Conservation (phyloP, 2,113 vertebrate species). For the Lepisosteus osseus region DNA sequence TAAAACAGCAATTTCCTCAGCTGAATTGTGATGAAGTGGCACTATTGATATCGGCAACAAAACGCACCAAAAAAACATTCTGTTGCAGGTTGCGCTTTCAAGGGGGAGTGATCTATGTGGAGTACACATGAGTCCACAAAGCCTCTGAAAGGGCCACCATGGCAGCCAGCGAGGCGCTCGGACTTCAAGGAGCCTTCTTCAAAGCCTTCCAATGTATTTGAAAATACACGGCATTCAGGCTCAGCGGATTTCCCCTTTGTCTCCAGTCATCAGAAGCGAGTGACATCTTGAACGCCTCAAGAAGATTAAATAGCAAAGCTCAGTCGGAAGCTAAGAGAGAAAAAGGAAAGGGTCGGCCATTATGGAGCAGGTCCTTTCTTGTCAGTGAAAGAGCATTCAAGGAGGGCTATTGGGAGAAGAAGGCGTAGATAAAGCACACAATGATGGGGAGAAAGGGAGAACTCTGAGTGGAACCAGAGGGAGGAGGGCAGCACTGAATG, state of each 20-base stretch:
- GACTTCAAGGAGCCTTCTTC: constrained; percentile 78
- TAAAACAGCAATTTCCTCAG: constrained; percentile 28
- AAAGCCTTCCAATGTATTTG: constrained; percentile 77
- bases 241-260: constrained; percentile 79
- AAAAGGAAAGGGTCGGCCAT: constrained; percentile 78
- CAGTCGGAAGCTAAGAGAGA: constrained; percentile 72
- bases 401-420: constrained; percentile 73
- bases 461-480: constrained; percentile 67
- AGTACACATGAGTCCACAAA: constrained; percentile 55
- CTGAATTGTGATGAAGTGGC: constrained; percentile 26
- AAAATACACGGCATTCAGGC: constrained; percentile 70
- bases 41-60: constrained; percentile 27
- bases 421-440: constrained; percentile 73
- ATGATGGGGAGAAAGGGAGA: constrained; percentile 69
- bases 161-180: constrained; percentile 67
- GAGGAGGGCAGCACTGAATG: constrained; percentile 69
- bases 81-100: constrained; percentile 44
- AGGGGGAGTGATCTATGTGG: constrained; percentile 44
- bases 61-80: constrained; percentile 14
- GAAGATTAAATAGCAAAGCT: constrained; percentile 91
- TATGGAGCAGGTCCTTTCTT: constrained; percentile 76
- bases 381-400: constrained; percentile 78
- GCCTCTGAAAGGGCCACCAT: constrained; percentile 71
- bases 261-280: constrained; percentile 81
- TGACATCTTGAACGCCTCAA: constrained; percentile 91